Evolutionary conservation across 2,888 invertebrate species (phyloP).

Genomic region (Agrotis segetum): DNA sequence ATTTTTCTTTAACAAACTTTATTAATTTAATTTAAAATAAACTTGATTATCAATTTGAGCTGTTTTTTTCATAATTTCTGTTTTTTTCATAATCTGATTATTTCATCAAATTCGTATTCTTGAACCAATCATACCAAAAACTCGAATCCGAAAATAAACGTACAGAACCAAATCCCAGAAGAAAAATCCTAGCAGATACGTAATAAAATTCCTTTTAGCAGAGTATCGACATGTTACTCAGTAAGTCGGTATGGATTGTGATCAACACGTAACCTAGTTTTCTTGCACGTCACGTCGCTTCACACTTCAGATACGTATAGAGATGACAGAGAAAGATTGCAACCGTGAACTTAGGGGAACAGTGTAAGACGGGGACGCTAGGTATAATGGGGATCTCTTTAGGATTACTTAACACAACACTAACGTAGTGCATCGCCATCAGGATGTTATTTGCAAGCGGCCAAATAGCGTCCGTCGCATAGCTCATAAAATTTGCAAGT

Average conservation of each 20-base stretch:
- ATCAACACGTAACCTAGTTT: constrained; percentile 31
- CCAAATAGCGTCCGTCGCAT: too few species aligned
- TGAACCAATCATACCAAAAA: not conserved
- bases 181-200: not conserved
- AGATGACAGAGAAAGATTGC: constrained; percentile 16
- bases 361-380: too few species aligned
- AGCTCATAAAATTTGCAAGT: too few species aligned
- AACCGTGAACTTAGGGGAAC: not conserved
- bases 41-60: too few species aligned
- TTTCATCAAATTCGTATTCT: not conserved
- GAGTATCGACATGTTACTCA: constrained; percentile 2
- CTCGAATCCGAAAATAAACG: not conserved
- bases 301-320: constrained; percentile 2
- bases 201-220: constrained; percentile 10
- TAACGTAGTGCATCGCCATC: too few species aligned
- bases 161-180: not conserved
- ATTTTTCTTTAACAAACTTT: too few species aligned
- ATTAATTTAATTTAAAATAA: too few species aligned
- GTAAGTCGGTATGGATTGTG: constrained; percentile 8
- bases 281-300: constrained; percentile 3
- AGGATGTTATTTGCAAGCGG: too few species aligned
- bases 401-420: too few species aligned
- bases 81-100: too few species aligned
- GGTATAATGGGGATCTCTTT: too few species aligned
- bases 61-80: too few species aligned